A percentile compares a stretch with the other conserved stretches of the same genome.
phyloP scores from a whole-genome alignment of 1,140 invertebrate genomes.

The Zophobas morio region DNA sequence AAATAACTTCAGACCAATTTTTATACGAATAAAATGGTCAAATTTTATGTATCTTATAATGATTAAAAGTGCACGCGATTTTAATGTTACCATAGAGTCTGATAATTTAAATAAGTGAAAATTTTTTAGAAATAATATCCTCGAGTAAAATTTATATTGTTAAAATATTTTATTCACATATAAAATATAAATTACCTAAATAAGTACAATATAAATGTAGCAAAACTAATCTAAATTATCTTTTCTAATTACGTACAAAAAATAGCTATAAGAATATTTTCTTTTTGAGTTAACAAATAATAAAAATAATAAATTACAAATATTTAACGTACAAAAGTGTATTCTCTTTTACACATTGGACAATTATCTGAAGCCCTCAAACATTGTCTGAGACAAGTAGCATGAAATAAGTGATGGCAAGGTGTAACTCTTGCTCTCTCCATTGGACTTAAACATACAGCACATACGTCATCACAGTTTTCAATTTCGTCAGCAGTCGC shows the following conservation, averaged over 20 bases:
- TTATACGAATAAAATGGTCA: too few species aligned
- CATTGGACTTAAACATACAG: slow-evolving; percentile 81
- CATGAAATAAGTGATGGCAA: slow-evolving; percentile 84
- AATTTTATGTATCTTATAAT: too few species aligned
- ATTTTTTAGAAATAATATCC: neutral
- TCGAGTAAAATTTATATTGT: neutral
- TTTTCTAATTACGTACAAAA: slow-evolving; percentile 22
- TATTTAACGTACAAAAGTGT: slow-evolving; percentile 65
- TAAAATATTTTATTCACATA: slow-evolving; percentile 30
- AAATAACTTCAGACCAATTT: too few species aligned
- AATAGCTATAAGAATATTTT: slow-evolving; percentile 28
- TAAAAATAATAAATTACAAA: slow-evolving; percentile 5
- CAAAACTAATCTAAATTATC: slow-evolving; percentile 27
- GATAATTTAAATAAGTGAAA: neutral
- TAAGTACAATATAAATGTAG: slow-evolving; percentile 39
- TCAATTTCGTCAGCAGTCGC: slow-evolving; percentile 77
- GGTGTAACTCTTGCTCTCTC: slow-evolving; percentile 79
- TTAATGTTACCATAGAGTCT: too few species aligned
- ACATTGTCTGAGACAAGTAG: slow-evolving; percentile 80
- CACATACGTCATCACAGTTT: slow-evolving; percentile 81
- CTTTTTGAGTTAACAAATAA: neutral
- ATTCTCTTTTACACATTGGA: slow-evolving; percentile 78
- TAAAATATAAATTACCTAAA: slow-evolving; percentile 35
- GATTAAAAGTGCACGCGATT: too few species aligned
- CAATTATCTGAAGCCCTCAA: slow-evolving; percentile 79